Base-by-base conservation (phyloP, 1,140 invertebrate genomes). In the Brachionus asplanchnoidis region DNA sequence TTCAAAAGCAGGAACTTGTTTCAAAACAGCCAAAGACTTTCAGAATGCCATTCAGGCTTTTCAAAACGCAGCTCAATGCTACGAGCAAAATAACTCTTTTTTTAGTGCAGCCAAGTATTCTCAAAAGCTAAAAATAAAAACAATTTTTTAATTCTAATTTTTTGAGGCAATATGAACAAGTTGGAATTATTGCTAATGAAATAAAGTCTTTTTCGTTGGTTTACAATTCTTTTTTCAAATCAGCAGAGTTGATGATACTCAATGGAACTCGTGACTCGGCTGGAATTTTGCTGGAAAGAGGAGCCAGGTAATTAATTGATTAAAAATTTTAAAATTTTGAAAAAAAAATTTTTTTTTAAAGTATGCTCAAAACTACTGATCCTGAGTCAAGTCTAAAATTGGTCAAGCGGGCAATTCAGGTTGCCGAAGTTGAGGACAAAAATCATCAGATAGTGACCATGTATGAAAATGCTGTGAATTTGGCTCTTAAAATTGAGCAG, bases 1-100 rank as follows among this genome's bases (percentile, higher is more conserved):
- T 17, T 42, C 79, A 8, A 40, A 60, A 68, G 79, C 79, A 9
- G 79, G 32, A 28, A 44, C 65, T 40, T 82, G 79, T 28, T 82
- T 82, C 42, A 82, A 82, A 65, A 68, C 42, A 4, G 79, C 79
- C 42, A 82, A 82, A 68, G 79, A 82, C 8, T 68, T 28, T 82
- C 50, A 82, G 28, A 82, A 44, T n/a, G 65, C 53, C 40, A 82
- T 82, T n/a, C 50, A 82, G 17, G 28, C 20, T 65, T 82, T 20
- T 42, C 40, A 42, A 46, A 82, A 82, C 23, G 32, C 79, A 65
- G 79, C 79, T 12, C 8, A 82, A 36, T 82, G 79, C 7, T 82
- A 20, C 53, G 36, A 68, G 23, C n/a, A 82, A 32, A 82, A 65
- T 20, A 82, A 82, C 20, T 12, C 79, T 20, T 20, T 23, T 26